A percentile compares a stretch with the other conserved stretches of the same genome.
These are phyloP conservation scores for Montipora capitata DNA, from an alignment of 92 coral and sea anemone species.

Conservation along the genomic window DNA sequence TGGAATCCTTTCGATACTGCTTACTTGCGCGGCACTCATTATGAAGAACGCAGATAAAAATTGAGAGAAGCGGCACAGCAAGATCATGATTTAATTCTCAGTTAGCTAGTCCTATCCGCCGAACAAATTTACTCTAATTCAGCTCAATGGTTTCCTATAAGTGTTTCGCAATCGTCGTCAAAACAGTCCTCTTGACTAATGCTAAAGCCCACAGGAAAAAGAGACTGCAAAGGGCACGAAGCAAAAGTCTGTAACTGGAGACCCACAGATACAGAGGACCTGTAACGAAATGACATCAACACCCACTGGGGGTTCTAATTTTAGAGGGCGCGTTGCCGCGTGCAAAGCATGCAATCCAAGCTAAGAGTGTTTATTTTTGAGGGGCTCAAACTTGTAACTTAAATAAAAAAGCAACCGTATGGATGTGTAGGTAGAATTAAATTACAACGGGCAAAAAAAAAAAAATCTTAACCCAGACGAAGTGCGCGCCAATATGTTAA, in stretches of 20 bases:
- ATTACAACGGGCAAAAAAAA: no score
- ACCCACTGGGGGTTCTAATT: conserved; percentile 59
- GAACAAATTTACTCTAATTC: neutral
- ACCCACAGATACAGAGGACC: conserved; percentile 71
- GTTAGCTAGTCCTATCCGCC: neutral
- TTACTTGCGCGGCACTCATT: conserved; percentile 17
- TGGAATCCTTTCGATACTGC: conserved; percentile 1
- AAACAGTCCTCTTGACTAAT: neutral
- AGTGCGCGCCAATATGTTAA: neutral
- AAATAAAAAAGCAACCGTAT: neutral
- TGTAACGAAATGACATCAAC: conserved; percentile 61
- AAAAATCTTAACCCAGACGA: neutral
- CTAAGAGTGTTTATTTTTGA: conserved; percentile 33
- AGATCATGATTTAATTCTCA: conserved; percentile 8
- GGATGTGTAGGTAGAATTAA: no score
- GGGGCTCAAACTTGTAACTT: conserved; percentile 39
- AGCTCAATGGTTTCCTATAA: neutral
- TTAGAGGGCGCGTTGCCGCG: conserved; percentile 34
- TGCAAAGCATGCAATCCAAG: conserved; percentile 10
- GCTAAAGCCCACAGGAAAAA: neutral
- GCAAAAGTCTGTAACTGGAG: conserved; percentile 76
- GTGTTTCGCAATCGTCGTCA: neutral
- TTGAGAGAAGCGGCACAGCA: conserved; percentile 2
- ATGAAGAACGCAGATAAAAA: conserved; percentile 24
- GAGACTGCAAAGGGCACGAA: conserved; percentile 28